Percentiles rank a stretch among this genome's conserved stretches.
Evolutionary conservation across 1,140 invertebrate genomes (phyloP).

Genomic region (Amyelois transitella): DNA sequence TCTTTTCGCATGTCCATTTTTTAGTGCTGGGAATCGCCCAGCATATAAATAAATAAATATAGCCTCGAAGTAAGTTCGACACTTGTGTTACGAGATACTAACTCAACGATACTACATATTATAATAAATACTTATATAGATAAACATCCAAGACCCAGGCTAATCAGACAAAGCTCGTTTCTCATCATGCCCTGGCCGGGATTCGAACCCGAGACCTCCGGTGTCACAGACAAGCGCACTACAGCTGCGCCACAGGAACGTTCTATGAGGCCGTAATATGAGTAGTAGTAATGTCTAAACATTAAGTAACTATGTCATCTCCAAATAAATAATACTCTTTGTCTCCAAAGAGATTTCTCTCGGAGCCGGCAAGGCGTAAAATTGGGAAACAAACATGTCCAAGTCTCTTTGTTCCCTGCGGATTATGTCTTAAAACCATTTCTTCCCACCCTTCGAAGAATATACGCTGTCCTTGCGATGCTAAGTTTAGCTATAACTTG

Average conservation of each 20-base stretch:
- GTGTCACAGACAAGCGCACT: too few species aligned
- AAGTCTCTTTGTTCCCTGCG: conserved; percentile 33
- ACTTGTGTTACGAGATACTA: too few species aligned
- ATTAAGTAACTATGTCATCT: neutral
- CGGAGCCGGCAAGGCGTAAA: conserved; percentile 44
- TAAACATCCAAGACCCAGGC: too few species aligned
- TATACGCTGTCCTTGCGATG: too few species aligned
- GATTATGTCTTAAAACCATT: conserved; percentile 42
- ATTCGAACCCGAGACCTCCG: too few species aligned
- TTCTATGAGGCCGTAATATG: neutral
- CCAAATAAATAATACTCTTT: neutral
- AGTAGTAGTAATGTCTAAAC: neutral
- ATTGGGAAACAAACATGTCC: conserved; percentile 53
- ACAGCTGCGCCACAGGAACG: neutral
- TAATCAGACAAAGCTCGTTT: too few species aligned
- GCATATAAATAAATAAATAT: neutral
- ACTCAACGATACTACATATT: too few species aligned
- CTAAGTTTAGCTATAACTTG: too few species aligned
- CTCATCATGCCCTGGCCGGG: too few species aligned
- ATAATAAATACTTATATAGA: too few species aligned
- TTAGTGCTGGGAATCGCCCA: neutral
- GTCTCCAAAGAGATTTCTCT: conserved; percentile 33
- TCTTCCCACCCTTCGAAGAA: conserved; percentile 13
- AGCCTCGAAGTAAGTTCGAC: too few species aligned
- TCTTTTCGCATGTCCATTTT: neutral